Conservation (phyloP, 2,888 invertebrate genomes). For the Ophion ventricosus region DNA sequence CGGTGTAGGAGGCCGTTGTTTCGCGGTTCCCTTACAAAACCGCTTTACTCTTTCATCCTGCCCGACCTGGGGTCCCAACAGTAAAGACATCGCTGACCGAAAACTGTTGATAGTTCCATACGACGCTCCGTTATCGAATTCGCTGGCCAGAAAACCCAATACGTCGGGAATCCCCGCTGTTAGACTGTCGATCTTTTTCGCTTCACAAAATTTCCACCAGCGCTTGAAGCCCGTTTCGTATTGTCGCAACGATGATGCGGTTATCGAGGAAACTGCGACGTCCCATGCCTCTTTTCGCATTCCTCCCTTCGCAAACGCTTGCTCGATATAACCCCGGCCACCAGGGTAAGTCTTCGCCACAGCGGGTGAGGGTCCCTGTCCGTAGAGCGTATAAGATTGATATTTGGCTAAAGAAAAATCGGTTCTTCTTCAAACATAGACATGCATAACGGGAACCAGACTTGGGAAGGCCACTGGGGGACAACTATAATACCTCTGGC, state of each 20-base stretch:
- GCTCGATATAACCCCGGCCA: conserved; percentile 26
- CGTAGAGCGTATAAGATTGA: conserved; percentile 15
- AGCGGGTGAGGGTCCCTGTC: conserved; percentile 36
- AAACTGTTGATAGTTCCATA: conserved; percentile 36
- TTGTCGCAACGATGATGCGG: conserved; percentile 18
- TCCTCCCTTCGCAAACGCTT: conserved; percentile 29
- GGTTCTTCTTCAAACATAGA: conserved; percentile 2
- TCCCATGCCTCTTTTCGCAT: conserved; percentile 24
- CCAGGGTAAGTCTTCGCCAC: conserved; percentile 39
- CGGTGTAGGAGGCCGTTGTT: conserved; percentile 44
- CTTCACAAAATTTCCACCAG: conserved; percentile 40
- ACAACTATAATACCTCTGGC: conserved; percentile 11
- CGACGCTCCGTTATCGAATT: conserved; percentile 19
- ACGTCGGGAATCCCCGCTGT: conserved; percentile 22
- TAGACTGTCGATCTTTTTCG: conserved; percentile 16
- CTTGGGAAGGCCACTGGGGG: conserved; percentile 10
- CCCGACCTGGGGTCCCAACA: too few relatives aligned
- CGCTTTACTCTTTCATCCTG: too few relatives aligned
- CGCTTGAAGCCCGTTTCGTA: conserved; percentile 26
- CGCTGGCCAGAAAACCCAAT: conserved; percentile 43
- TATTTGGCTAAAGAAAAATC: conserved; percentile 8
- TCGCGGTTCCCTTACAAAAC: too few relatives aligned
- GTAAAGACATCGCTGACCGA: conserved; percentile 45
- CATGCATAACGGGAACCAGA: conserved; percentile 14
- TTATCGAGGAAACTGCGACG: conserved; percentile 24